Evolutionary conservation across 2,888 invertebrate species (phyloP).

Genomic region (Leucozona laternaria): DNA sequence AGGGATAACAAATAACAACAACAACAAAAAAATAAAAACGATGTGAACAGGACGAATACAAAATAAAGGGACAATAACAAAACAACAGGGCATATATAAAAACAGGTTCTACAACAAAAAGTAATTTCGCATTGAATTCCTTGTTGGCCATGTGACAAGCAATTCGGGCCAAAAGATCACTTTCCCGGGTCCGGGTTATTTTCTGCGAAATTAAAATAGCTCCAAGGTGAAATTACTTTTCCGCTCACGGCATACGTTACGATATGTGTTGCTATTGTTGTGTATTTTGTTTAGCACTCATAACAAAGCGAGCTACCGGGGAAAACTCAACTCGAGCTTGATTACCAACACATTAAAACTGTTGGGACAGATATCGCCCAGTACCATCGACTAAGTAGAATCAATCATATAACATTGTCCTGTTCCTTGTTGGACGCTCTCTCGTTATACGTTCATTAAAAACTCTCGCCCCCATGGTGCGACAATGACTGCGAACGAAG

Average conservation of each 20-base stretch:
- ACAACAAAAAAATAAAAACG: constrained; percentile 30
- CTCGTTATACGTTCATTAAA: constrained; percentile 71
- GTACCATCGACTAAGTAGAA: constrained; percentile 53
- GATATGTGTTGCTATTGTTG: constrained; percentile 8
- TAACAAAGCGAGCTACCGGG: constrained; percentile 4
- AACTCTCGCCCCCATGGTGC: constrained; percentile 73
- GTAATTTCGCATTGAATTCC: constrained; percentile 74
- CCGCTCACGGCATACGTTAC: constrained; percentile 15
- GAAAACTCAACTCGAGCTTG: constrained; percentile 42
- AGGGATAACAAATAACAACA: constrained; percentile 29
- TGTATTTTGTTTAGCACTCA: constrained; percentile 25
- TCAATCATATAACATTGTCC: constrained; percentile 61
- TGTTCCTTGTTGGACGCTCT: constrained; percentile 36
- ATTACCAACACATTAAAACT: constrained; percentile 48
- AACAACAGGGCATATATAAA: constrained; percentile 27
- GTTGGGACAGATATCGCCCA: constrained; percentile 43
- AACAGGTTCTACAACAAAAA: constrained; percentile 48
- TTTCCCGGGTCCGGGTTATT: constrained; percentile 65
- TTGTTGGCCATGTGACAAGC: constrained; percentile 73
- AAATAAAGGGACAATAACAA: constrained; percentile 15
- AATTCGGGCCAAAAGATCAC: constrained; percentile 71
- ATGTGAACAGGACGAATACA: constrained; percentile 61
- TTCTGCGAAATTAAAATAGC: constrained; percentile 74
- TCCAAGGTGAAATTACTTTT: constrained; percentile 72
- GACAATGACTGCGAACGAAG: constrained; percentile 56